These are phyloP conservation scores for Sitta carolinensis DNA, from an alignment of 2,797 vertebrate genomes.

Conservation along the genomic window DNA sequence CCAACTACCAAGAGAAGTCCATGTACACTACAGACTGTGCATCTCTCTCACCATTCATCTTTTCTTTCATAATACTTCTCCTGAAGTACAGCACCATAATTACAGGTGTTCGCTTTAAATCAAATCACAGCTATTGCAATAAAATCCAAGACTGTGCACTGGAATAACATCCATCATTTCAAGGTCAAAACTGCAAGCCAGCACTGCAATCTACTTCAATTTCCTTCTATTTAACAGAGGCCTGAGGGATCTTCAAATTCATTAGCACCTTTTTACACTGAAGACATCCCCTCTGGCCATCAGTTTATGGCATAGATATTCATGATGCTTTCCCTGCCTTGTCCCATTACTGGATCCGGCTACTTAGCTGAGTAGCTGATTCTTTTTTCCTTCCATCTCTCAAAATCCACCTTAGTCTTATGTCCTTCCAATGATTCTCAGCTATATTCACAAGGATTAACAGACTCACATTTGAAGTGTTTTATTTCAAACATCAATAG, in stretches of 20 bases:
- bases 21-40: neutral
- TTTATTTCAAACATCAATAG: neutral
- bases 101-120: neutral
- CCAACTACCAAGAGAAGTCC: neutral
- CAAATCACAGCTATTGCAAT: neutral
- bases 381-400: neutral
- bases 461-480: neutral
- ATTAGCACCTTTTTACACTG: neutral
- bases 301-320: neutral
- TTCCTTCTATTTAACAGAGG: neutral
- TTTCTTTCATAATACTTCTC: neutral
- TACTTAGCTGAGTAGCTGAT: neutral
- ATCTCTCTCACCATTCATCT: neutral
- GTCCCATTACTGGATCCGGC: neutral
- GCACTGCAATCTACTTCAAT: neutral
- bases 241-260: neutral
- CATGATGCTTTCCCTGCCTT: neutral
- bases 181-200: neutral
- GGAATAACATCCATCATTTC: neutral
- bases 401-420: neutral
- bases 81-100: neutral
- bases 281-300: neutral
- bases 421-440: neutral
- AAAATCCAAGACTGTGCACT: neutral
- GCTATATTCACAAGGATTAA: neutral